Base-by-base conservation (phyloP, 92 coral and sea anemone species). In the Siderastrea radians region DNA sequence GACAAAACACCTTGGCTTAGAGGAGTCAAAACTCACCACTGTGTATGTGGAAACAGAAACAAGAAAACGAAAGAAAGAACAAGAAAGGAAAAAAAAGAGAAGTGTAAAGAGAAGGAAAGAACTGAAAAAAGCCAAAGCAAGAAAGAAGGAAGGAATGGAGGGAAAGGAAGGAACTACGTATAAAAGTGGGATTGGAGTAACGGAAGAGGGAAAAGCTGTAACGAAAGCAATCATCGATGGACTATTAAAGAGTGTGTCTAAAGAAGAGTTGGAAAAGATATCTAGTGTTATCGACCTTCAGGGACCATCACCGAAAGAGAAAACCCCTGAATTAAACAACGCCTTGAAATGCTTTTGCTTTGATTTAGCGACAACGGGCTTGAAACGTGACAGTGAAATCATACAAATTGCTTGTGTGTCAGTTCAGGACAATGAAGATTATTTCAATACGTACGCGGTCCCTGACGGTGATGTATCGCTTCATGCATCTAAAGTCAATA, bases 161-260 rank as follows among this genome's bases (percentile, higher is more conserved):
- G 71, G 67, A 17, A 76, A 76, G 54, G 66, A 76, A 76, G 66
- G 81, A 3, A 43, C 43, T 14, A 49, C 67, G 60, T 55, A 76
- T 76, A 66, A 76, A 76, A 76, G 61, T 54, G 81, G 81, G 49
- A 76, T 76, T 16, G 67, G 49, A 52, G 81, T 76, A 4, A 76
- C 81, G 17, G 66, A 52, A 3, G 81, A 76, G 44, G 81, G 81
- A 38, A 76, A 53, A 76, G 63, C 43, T 76, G 67, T 76, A 65
- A 19, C 71, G 14, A 67, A 67, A 67, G 72, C 12, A 26, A 67
- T 67, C 43, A 67, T 6, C 2, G 72, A 38, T 7, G 72, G 72
- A 8, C 8, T 67, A 48, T 8, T 1, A 10, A 53, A 53, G 10
- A 53, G 57, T 53, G 10, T 53, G 10, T 53, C 3, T 53, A 53